A percentile compares a stretch with the other conserved stretches of the same genome.
Conservation (phyloP, 2,888 invertebrate genomes). For the Ornithoptera priamus region DNA sequence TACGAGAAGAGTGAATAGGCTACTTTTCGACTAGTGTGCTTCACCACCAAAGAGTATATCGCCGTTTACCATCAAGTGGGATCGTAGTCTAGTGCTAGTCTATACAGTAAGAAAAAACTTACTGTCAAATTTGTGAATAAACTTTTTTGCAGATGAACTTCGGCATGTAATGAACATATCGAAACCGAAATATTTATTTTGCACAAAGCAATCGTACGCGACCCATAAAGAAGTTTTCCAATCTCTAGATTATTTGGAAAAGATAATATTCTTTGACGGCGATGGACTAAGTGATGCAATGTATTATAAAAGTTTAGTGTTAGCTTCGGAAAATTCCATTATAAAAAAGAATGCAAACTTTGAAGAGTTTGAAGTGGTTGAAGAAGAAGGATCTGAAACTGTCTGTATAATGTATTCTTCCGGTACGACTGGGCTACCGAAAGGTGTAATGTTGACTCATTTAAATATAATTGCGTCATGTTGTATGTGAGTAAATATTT, state of each 20-base stretch:
- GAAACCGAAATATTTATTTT: conserved; percentile 31
- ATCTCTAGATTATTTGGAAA: conserved; percentile 30
- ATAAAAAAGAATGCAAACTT: conserved; percentile 19
- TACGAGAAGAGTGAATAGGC: no score
- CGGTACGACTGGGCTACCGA: conserved; percentile 46
- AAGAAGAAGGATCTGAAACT: conserved; percentile 36
- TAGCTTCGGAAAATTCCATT: not conserved
- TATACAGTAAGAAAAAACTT: no score
- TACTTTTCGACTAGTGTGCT: no score
- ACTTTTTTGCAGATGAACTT: conserved; percentile 35
- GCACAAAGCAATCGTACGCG: conserved; percentile 11
- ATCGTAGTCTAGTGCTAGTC: no score
- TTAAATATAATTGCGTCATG: conserved; percentile 29
- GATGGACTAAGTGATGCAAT: conserved; percentile 21
- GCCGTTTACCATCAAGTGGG: no score
- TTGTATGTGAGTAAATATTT: conserved; percentile 16
- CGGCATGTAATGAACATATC: conserved; percentile 35
- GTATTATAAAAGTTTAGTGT: conserved; percentile 31
- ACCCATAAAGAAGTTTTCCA: conserved; percentile 10
- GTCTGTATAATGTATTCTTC: conserved; percentile 43
- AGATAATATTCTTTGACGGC: conserved; percentile 36
- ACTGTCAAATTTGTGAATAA: no score
- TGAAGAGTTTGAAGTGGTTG: conserved; percentile 35
- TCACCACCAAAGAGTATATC: no score
- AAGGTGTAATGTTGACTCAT: conserved; percentile 45